Base-by-base conservation (phyloP, 2,888 invertebrate species). In the Scaptomyza polygonia region DNA sequence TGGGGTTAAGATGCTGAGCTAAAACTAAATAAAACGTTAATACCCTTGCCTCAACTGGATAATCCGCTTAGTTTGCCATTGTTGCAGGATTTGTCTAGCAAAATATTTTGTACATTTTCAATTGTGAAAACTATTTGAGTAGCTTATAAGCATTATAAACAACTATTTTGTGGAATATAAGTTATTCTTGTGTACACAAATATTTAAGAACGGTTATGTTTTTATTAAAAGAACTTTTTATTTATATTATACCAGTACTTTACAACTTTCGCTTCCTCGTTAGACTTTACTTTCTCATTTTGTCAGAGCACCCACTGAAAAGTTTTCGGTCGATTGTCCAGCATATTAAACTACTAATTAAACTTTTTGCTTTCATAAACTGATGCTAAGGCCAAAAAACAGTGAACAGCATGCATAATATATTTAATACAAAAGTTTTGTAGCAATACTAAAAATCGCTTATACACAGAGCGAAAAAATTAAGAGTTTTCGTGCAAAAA, bases 1-100 rank as follows among this genome's bases (percentile, higher is more conserved):
- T 2, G 36, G 25, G 6, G 11, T 16, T 25, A 40, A 39, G 14
- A 67, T 53, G 61, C 29, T 57, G 51, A 56, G 30, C 43, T 34
- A 25, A 44, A 56, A 25, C 25, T 3, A 40, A 48, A 21, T 67
- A 57, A 55, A 67, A 57, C 57, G 58, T 58, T 58, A 40, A 72
- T 72, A 63, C 63, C 47, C 68, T 63, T 58, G 51, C 32, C 16
- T 39, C 42, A 44, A 21, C 44, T 32, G 25, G 12, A n/a, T 66
- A 71, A 70, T 34, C 66, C 71, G 25, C 49, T 40, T 36, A 34
- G 12, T 36, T 30, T 54, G 14, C 11, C 44, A 36, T 1, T 36
- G 47, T 48, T 43, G 9, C 14, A 30, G 48, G 8, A 56, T 56
- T 48, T 40, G 2, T 7, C 29, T 14, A 36, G 21, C 12, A 43